phyloP scores from a whole-genome alignment of 2,113 vertebrate species.

The Mormyrus lacerda region DNA sequence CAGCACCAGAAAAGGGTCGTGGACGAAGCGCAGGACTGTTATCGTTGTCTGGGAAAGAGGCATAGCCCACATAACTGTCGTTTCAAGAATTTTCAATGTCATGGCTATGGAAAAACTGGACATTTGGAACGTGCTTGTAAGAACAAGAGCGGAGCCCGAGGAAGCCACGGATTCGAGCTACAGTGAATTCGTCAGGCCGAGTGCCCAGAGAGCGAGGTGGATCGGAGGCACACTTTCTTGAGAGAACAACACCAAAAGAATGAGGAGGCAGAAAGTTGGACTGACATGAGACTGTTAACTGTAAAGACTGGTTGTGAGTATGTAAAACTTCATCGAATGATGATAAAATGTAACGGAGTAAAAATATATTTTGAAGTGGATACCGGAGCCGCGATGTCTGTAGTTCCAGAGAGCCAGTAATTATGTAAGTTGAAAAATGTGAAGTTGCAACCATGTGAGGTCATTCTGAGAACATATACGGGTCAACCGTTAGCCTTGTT shows the following conservation, averaged over 20 bases:
- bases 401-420: not conserved
- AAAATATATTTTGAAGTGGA: not conserved
- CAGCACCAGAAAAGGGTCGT: not conserved
- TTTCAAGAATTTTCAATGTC: not conserved
- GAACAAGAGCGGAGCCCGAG: not conserved
- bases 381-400: not conserved
- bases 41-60: not conserved
- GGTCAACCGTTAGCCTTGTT: not conserved
- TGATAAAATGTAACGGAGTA: not conserved
- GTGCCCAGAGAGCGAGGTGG: not conserved
- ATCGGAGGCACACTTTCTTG: not conserved
- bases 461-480: not conserved
- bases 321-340: not conserved
- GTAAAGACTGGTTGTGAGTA: conserved; percentile 9
- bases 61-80: not conserved
- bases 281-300: not conserved
- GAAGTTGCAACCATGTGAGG: not conserved
- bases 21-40: not conserved
- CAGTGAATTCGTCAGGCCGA: not conserved
- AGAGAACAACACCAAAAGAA: not conserved
- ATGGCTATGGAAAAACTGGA: not conserved
- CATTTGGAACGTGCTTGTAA: not conserved
- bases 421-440: not conserved
- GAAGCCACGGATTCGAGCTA: not conserved
- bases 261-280: not conserved